Evolutionary conservation across 2,888 invertebrate genomes (phyloP), one percentile per base, ranked within the genome.

Genomic region (Digitonthophagus gazella): DNA sequence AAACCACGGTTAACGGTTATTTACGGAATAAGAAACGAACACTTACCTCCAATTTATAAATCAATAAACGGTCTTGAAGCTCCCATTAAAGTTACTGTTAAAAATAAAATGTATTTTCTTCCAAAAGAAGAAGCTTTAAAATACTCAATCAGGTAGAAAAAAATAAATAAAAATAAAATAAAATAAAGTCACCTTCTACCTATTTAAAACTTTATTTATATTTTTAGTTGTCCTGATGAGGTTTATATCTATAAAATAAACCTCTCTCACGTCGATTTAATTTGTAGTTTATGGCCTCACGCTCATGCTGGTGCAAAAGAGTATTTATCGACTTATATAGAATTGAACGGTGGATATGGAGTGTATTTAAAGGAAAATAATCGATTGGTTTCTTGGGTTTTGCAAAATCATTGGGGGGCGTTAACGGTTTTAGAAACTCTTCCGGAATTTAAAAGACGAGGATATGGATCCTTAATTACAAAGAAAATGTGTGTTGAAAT

Each of bases 251-350:
- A 61, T 8, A 66, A 69, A n/a, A 68, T 68, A 67, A 66, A 70
- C 72, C 72, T 44, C 44, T 54, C 15, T n/a, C 66, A 67, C 70
- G 69, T 67, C 54, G 63, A 15, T 54, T 69, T 67, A n/a, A 72
- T 76, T 4, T 72, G 73, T 63, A 63, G 63, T 15, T 56, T 72
- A 6, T 76, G 76, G 76, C 74, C 75, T 0, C n/a, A 20, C n/a
- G 15, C 18, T 16, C 18, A 18, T 19, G n/a, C 18, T 14, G 72
- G 72, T n/a, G 75, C 75, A 4, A 72, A 72, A 63, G 28, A 44
- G 15, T 68, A 65, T 44, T 18, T 70, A 15, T 4, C 65, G 14
- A 6, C 20, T 16, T 15, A 58, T 11, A 55, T 70, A 0, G 70
- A 70, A 15, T 54, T 20, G 20, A 67, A 66, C 4, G 15, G 15